Evolutionary conservation across 2,888 invertebrate species (phyloP).

Genomic region (Eilema sororculum): DNA sequence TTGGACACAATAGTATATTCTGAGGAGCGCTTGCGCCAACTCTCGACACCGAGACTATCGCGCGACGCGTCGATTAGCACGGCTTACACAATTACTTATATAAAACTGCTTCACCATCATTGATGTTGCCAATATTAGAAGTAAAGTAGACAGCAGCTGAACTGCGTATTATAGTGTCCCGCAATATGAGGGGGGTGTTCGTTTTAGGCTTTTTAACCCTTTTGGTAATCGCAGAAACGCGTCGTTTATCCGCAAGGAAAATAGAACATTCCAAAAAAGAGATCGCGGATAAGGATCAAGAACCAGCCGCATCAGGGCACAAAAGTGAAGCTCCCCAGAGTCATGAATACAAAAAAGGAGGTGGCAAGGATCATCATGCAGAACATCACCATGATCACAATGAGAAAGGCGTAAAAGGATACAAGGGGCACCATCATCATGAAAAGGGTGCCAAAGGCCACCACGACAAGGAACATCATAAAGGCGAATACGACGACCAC

Average conservation of each 20-base stretch:
- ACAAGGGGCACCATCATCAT: constrained; percentile 90
- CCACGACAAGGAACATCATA: constrained; percentile 90
- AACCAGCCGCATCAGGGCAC: constrained; percentile 76
- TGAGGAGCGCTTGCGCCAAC: constrained; percentile 63
- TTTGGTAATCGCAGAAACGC: constrained; percentile 63
- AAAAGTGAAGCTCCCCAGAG: constrained; percentile 82
- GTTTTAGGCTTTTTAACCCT: constrained; percentile 68
- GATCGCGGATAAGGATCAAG: constrained; percentile 64
- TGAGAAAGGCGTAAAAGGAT: constrained; percentile 91
- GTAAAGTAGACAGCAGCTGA: constrained; percentile 66
- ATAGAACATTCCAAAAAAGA: constrained; percentile 53
- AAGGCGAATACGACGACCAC: constrained; percentile 88
- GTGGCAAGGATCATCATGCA: constrained; percentile 89
- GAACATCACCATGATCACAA: constrained; percentile 89
- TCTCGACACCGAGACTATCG: constrained; percentile 57
- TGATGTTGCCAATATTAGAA: constrained; percentile 76
- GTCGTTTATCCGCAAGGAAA: constrained; percentile 66
- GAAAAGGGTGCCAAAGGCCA: constrained; percentile 91
- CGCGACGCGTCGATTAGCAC: constrained; percentile 75
- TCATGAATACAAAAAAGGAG: constrained; percentile 88
- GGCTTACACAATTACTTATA: constrained; percentile 84
- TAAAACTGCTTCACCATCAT: constrained; percentile 82
- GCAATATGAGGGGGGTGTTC: constrained; percentile 73
- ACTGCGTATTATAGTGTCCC: constrained; percentile 48
- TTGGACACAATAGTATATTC: constrained; percentile 31